Conservation (phyloP, 1,140 invertebrate species). For the Oedothorax gibbosus region DNA sequence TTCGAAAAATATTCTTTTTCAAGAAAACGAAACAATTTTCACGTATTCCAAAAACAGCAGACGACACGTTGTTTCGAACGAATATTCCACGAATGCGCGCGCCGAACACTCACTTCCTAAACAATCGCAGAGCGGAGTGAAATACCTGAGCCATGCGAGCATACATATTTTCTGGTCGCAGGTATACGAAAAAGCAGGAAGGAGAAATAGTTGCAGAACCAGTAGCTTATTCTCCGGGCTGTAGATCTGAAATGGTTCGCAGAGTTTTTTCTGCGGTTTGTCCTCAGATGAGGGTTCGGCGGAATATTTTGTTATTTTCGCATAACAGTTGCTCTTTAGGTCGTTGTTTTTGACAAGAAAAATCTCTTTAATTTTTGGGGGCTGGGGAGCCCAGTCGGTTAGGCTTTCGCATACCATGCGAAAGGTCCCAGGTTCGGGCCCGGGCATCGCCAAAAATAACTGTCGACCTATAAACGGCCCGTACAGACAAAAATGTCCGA, state of each 20-base stretch:
- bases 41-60: neutral
- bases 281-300: neutral
- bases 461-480: too few species aligned
- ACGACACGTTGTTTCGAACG: conserved; percentile 16
- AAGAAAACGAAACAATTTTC: too few species aligned
- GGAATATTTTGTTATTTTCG: neutral
- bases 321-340: too few species aligned
- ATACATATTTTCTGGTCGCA: conserved; percentile 17
- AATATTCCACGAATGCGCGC: conserved; percentile 33
- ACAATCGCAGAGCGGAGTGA: conserved; percentile 15
- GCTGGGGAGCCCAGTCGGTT: too few species aligned
- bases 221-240: conserved; percentile 24
- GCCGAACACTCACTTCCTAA: conserved; percentile 8
- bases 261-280: conserved; percentile 28
- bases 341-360: too few species aligned
- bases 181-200: conserved; percentile 44
- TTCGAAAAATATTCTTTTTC: too few species aligned
- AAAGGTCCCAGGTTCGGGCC: too few species aligned
- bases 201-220: conserved; percentile 48
- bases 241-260: neutral
- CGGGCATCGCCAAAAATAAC: too few species aligned
- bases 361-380: too few species aligned
- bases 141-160: conserved; percentile 39
- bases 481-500: too few species aligned
- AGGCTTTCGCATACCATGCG: too few species aligned